Evolutionary conservation across 2,797 vertebrate genomes (phyloP), one percentile per base, ranked within the genome.

Genomic region (Loris lydekkerianus): DNA sequence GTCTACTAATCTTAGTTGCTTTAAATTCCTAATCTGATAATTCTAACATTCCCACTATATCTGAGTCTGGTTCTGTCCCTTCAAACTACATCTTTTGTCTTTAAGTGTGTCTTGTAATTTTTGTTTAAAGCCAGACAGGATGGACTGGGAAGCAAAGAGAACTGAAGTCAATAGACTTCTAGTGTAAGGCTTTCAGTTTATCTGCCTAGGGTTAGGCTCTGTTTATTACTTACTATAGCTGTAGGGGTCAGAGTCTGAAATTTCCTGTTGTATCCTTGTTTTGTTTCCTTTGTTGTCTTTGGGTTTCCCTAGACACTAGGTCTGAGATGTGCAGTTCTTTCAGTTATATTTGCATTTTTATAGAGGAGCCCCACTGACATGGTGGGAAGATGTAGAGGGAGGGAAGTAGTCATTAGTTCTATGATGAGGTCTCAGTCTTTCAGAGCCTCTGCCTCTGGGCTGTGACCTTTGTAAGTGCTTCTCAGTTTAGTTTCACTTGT

Each of bases 51-150:
- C 27, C 43, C 63, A 5, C 20, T 40, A 2, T 43, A 40, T 83
- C 70, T 21, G 20, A 88, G 25, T 31, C 34, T 67, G 31, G 4
- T 88, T 94, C 63, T 67, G 31, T 86, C 29, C 78, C 77, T 63
- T 91, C 60, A 40, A 63, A 78, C 31, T 78, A 0, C 40, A 25
- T 49, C 21, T 75, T 88, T 43, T 20, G 13, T 49, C 70, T 73
- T 87, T 78, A 60, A 87, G 76, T 87, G 75, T 84, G 58, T 29
- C 65, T 11, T 88, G 83, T 61, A 88, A 60, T 78, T 70, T 34
- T 37, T 15, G 10, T 25, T 84, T 73, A 73, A 84, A 75, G 49
- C 67, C 56, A 85, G 34, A 20, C 7, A 61, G 67, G 23, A 60
- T 56, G n/a, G 37, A 63, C 15, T 29, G 11, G 27, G 60, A 29